Evolutionary conservation across 2,113 vertebrate genomes (phyloP).

Genomic region (Furnarius figulus): DNA sequence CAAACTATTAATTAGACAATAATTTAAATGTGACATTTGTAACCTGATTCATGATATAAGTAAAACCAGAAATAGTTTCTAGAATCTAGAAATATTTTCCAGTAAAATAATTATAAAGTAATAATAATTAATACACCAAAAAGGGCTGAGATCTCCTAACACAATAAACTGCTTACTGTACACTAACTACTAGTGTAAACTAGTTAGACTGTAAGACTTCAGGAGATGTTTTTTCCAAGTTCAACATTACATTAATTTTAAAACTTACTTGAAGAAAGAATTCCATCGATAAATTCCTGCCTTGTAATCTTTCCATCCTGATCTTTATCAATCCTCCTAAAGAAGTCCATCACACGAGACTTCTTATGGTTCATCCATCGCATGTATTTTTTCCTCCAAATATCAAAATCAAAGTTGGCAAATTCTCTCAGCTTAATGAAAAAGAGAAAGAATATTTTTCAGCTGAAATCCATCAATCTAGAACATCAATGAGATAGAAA

Average conservation of each 20-base stretch:
- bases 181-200: no score
- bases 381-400: constrained; percentile 99
- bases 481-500: not conserved
- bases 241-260: not conserved
- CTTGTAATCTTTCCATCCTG: constrained; percentile 98
- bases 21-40: not conserved
- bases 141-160: not conserved
- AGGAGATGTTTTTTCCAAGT: not conserved
- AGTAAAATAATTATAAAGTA: not conserved
- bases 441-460: not conserved
- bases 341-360: constrained; percentile 98
- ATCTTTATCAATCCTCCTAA: constrained; percentile 97
- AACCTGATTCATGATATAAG: not conserved
- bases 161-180: not conserved
- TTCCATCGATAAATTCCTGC: constrained; percentile 98
- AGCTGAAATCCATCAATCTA: not conserved
- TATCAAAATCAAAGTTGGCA: constrained; percentile 98
- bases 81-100: not conserved
- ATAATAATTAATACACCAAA: not conserved
- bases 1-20: not conserved
- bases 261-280: constrained; percentile 96
- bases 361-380: constrained; percentile 99
- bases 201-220: not conserved
- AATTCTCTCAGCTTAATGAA: constrained; percentile 89
- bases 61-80: not conserved